These are phyloP conservation scores for Dryobotodes eremita DNA, from an alignment of 2,888 invertebrate species.

Conservation along the genomic window DNA sequence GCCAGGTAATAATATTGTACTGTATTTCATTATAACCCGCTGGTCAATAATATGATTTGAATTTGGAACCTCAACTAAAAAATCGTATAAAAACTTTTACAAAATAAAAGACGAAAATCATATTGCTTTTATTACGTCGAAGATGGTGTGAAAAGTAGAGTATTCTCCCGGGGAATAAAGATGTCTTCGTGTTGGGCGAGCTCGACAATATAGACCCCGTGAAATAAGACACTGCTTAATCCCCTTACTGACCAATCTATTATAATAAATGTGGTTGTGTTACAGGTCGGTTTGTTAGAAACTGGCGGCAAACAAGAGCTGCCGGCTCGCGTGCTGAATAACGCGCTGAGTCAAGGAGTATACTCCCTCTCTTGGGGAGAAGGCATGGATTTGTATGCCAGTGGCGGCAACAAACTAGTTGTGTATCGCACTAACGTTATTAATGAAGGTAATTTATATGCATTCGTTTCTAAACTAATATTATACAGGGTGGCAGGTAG, in stretches of 20 bases:
- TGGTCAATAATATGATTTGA: background rate
- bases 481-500: background rate
- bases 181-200: background rate
- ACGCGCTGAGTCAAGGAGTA: constrained; percentile 81
- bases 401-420: constrained; percentile 91
- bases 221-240: background rate
- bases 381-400: constrained; percentile 90
- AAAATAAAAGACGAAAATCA: background rate
- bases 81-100: no score
- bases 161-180: background rate
- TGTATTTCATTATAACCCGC: background rate
- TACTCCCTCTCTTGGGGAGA: constrained; percentile 93
- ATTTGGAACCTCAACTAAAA: background rate
- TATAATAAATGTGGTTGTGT: background rate
- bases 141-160: background rate
- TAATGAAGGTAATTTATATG: constrained; percentile 84
- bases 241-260: background rate
- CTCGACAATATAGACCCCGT: background rate
- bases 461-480: background rate
- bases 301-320: constrained; percentile 79
- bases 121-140: background rate
- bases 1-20: no score
- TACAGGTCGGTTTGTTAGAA: constrained; percentile 91
- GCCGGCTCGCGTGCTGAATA: constrained; percentile 86
- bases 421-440: constrained; percentile 86